phyloP scores from a whole-genome alignment of 2,113 vertebrate genomes.

The Aix galericulata region DNA sequence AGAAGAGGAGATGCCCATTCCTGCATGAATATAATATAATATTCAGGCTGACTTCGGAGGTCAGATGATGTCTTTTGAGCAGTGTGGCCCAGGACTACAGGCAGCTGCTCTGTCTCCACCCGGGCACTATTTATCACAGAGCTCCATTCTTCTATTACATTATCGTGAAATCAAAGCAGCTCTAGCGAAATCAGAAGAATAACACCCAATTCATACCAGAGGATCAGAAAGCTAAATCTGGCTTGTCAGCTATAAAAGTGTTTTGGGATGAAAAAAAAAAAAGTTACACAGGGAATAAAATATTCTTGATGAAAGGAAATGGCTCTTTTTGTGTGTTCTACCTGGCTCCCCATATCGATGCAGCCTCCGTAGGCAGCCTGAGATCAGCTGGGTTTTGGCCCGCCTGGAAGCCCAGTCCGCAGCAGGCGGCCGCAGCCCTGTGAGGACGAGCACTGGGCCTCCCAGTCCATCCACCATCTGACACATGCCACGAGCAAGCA shows the following conservation, averaged over 20 bases:
- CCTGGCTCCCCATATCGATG: fast-evolving
- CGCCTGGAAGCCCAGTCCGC: neutral
- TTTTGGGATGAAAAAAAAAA: neutral
- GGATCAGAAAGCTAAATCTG: neutral
- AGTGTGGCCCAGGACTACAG: fast-evolving
- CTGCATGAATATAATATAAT: neutral
- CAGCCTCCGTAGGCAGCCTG: neutral
- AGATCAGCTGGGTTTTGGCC: neutral
- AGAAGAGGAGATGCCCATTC: fast-evolving
- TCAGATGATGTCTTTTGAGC: neutral
- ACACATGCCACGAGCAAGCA: neutral
- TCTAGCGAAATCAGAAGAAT: neutral
- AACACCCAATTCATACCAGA: neutral
- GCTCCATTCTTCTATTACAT: neutral
- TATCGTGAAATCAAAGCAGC: neutral
- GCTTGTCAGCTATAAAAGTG: neutral
- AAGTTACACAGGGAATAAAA: neutral
- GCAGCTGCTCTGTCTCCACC: neutral
- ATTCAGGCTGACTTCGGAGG: neutral
- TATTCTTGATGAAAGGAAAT: neutral
- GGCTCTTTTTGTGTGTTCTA: fast-evolving
- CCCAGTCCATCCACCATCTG: neutral
- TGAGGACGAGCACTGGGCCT: neutral
- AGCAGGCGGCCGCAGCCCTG: neutral
- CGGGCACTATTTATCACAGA: neutral